Conservation (phyloP, 2,888 invertebrate species). For the Melieria crassipennis region DNA sequence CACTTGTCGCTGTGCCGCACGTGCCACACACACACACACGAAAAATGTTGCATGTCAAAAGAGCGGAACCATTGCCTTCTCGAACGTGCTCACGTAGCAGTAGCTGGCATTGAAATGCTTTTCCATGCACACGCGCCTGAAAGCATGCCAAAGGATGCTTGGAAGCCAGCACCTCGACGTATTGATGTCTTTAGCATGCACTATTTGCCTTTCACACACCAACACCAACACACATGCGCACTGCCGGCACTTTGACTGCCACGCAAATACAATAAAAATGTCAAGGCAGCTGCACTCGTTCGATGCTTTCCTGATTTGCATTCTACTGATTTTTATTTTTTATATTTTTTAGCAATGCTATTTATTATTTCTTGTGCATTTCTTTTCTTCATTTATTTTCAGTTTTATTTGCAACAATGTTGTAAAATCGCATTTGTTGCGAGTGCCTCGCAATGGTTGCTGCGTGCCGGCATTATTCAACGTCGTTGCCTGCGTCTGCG, state of each 20-base stretch:
- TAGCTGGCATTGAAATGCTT: not conserved
- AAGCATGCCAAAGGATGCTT: not conserved
- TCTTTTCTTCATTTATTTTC: not conserved
- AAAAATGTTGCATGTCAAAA: no score
- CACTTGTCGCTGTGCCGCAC: no score
- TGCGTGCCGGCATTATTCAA: no score
- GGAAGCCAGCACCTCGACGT: not conserved
- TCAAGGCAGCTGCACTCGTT: not conserved
- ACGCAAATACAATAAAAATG: not conserved
- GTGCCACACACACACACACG: not conserved
- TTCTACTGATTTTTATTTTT: not conserved
- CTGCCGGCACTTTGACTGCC: not conserved
- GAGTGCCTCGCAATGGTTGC: no score
- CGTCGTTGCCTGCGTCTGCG: not conserved
- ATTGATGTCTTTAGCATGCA: conserved; percentile 3
- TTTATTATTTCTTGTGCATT: not conserved
- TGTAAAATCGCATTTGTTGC: no score
- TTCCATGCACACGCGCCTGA: not conserved
- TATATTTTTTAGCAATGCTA: not conserved
- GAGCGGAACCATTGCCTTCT: no score
- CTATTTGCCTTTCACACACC: not conserved
- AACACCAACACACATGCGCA: no score
- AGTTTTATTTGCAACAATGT: not conserved
- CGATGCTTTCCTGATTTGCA: not conserved
- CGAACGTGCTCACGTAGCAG: no score